These are phyloP conservation scores for Holocentrus rufus DNA, from an alignment of 2,797 vertebrate genomes.

Conservation along the genomic window DNA sequence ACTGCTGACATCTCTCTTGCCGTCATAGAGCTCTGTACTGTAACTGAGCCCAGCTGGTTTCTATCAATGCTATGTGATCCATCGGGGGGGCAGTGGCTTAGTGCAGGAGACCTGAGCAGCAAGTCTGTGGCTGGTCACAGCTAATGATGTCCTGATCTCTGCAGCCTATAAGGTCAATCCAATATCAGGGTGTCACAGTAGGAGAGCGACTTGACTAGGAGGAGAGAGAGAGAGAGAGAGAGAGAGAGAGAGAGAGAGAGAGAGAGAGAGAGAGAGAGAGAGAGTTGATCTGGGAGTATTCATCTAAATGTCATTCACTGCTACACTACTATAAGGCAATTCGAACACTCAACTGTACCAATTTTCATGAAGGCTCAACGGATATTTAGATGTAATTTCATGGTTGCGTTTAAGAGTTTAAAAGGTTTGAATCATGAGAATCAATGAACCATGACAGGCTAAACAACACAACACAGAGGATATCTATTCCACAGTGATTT, in stretches of 20 bases:
- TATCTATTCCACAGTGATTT: slow-evolving; percentile 2
- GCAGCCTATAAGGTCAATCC: slow-evolving; percentile 75
- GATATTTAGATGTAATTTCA: slow-evolving; percentile 51
- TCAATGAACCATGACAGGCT: background rate
- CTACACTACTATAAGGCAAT: background rate
- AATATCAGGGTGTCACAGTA: slow-evolving; percentile 68
- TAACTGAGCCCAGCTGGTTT: slow-evolving; percentile 64
- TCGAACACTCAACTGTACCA: background rate
- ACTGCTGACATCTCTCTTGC: slow-evolving; percentile 63
- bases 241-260: slow-evolving; percentile 17
- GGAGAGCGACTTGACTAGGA: slow-evolving; percentile 45
- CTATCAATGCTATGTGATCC: slow-evolving; percentile 66
- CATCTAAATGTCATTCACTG: slow-evolving; percentile 50
- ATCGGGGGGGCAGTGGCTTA: slow-evolving; percentile 47
- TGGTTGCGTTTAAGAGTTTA: slow-evolving; percentile 25
- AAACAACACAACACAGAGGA: slow-evolving; percentile 14
- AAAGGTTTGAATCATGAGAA: slow-evolving; percentile 27
- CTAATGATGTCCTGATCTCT: slow-evolving; percentile 78
- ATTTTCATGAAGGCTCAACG: slow-evolving; percentile 24
- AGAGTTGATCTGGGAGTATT: slow-evolving; percentile 7
- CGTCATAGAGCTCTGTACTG: slow-evolving; percentile 52
- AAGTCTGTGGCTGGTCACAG: slow-evolving; percentile 62
- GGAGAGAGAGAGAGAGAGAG: slow-evolving; percentile 12
- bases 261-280: slow-evolving; percentile 19
- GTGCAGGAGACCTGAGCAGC: slow-evolving; percentile 58